These are phyloP conservation scores for Aricia agestis DNA, from an alignment of 1,140 invertebrate species.

Conservation along the genomic window DNA sequence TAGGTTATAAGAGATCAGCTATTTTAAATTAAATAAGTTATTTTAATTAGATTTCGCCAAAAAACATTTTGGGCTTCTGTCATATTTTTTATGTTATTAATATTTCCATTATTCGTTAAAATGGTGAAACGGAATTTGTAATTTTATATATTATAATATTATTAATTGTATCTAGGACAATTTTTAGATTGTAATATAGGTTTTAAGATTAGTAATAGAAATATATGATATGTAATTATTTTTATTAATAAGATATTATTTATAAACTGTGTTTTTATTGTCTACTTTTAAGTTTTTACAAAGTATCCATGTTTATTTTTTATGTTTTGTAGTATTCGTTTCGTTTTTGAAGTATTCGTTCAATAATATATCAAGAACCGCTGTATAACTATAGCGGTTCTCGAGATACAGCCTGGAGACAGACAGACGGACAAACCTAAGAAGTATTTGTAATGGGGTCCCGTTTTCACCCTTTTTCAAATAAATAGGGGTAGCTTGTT, in stretches of 20 bases:
- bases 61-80: background rate
- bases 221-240: conserved; percentile 1
- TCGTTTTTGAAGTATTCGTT: too few relatives aligned
- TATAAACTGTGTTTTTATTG: background rate
- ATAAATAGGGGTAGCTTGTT: too few relatives aligned
- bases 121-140: background rate
- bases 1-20: background rate
- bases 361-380: too few relatives aligned
- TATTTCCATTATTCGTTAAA: background rate
- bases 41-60: background rate
- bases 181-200: background rate
- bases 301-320: too few relatives aligned
- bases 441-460: too few relatives aligned
- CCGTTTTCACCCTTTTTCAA: too few relatives aligned
- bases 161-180: conserved; percentile 5
- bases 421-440: too few relatives aligned
- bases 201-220: background rate
- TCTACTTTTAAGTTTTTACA: background rate
- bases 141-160: conserved; percentile 5
- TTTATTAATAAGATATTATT: conserved; percentile 5
- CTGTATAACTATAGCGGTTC: too few relatives aligned
- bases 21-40: background rate
- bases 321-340: too few relatives aligned
- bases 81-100: background rate
- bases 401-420: too few relatives aligned